Conservation (phyloP, 1,140 invertebrate genomes). For the Aradophagus sp. region DNA sequence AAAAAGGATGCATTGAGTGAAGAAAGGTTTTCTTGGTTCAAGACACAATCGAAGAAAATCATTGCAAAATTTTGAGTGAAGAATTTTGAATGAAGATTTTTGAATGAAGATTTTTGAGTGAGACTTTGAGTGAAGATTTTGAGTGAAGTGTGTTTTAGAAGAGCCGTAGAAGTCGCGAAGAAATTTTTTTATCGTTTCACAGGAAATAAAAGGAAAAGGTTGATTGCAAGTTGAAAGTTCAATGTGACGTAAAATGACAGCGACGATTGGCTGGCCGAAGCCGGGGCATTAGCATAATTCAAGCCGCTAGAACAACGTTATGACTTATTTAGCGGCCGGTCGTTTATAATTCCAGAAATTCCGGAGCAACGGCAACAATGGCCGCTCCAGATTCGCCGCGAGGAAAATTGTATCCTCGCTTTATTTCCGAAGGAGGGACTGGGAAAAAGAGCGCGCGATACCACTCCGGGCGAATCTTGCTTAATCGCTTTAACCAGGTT, state of each 20-base stretch:
- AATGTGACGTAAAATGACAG: neutral
- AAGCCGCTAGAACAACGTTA: constrained; percentile 28
- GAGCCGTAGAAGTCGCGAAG: neutral
- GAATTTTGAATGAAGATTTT: too few species aligned
- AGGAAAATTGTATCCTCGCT: constrained; percentile 34
- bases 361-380: constrained; percentile 43
- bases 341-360: constrained; percentile 50
- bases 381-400: constrained; percentile 45
- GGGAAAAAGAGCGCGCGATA: constrained; percentile 42
- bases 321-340: constrained; percentile 31
- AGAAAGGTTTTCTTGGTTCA: too few species aligned
- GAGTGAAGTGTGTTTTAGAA: too few species aligned
- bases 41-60: too few species aligned
- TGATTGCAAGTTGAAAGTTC: neutral
- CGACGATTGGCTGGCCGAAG: constrained; percentile 7
- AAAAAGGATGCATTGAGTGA: too few species aligned
- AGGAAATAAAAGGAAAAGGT: too few species aligned
- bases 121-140: too few species aligned
- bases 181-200: too few species aligned
- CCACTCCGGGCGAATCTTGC: constrained; percentile 44
- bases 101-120: too few species aligned
- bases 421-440: constrained; percentile 47
- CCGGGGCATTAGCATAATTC: constrained; percentile 35
- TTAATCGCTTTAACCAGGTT: constrained; percentile 55
- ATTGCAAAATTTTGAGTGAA: too few species aligned